Evolutionary conservation across 2,888 invertebrate species (phyloP).

Genomic region (Drosophila borborema): DNA sequence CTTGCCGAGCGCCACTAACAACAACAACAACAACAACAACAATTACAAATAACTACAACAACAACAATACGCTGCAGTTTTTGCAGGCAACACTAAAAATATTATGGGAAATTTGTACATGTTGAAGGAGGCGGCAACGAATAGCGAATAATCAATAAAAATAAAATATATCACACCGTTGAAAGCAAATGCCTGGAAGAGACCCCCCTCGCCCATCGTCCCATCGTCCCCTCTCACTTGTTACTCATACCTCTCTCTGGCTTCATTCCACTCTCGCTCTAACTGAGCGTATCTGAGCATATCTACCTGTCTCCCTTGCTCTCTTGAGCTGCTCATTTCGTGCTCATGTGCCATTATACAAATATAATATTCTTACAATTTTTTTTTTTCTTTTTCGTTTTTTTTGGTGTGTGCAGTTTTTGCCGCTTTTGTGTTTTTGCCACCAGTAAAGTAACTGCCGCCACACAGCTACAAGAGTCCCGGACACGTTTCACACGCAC

Average conservation of each 20-base stretch:
- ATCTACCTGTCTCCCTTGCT: slow-evolving; percentile 22
- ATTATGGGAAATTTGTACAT: slow-evolving; percentile 72
- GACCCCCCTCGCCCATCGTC: not conserved
- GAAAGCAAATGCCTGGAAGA: slow-evolving; percentile 53
- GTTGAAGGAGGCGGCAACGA: slow-evolving; percentile 44
- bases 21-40: slow-evolving; percentile 11
- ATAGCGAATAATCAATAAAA: slow-evolving; percentile 78
- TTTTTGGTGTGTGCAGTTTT: slow-evolving; percentile 57
- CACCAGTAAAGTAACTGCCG: slow-evolving; percentile 69
- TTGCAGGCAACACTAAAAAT: slow-evolving; percentile 59
- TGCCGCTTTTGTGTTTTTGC: slow-evolving; percentile 67
- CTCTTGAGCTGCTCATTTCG: slow-evolving; percentile 69
- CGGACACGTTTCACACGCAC: slow-evolving; percentile 71
- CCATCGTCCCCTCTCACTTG: not conserved
- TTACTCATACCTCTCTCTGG: slow-evolving; percentile 11
- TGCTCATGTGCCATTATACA: slow-evolving; percentile 79
- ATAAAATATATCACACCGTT: slow-evolving; percentile 80
- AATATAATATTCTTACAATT: slow-evolving; percentile 74
- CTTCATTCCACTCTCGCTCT: slow-evolving; percentile 5
- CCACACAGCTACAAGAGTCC: slow-evolving; percentile 53
- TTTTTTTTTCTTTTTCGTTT: slow-evolving; percentile 22
- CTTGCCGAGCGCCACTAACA: slow-evolving; percentile 37
- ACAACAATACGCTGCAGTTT: slow-evolving; percentile 31
- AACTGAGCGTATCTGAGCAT: slow-evolving; percentile 11
- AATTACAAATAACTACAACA: slow-evolving; percentile 11